Evolutionary conservation across 1,140 invertebrate species (phyloP).

Genomic region (Aphaenogaster floridana): DNA sequence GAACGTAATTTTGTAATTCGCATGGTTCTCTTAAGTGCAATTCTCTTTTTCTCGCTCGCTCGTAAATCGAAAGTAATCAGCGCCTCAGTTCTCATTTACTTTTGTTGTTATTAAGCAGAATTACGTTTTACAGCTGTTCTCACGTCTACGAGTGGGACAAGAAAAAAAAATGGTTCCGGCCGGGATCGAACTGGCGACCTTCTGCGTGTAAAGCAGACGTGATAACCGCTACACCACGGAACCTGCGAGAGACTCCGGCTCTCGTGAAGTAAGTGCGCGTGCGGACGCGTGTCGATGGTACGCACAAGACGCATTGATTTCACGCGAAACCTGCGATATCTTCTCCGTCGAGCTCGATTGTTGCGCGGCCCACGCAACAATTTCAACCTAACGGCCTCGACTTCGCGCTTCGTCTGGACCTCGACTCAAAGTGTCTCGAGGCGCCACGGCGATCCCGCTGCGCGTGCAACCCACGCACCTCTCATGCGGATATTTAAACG

Average conservation of each 20-base stretch:
- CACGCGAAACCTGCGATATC: conserved; percentile 1
- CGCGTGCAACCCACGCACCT: conserved; percentile 36
- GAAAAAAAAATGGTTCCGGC: conserved; percentile 89
- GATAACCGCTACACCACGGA: conserved; percentile 80
- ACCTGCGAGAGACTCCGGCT: conserved; percentile 25
- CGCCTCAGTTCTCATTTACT: neutral
- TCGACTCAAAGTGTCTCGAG: conserved; percentile 29
- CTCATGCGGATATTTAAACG: neutral
- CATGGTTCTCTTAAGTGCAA: neutral
- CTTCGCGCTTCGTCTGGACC: neutral
- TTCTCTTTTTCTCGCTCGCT: neutral
- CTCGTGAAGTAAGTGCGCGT: neutral
- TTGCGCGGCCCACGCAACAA: conserved; percentile 20
- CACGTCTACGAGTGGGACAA: neutral
- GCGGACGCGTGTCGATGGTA: neutral
- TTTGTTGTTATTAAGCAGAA: neutral
- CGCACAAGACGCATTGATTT: neutral
- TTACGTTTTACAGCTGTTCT: neutral
- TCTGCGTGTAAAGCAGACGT: conserved; percentile 90
- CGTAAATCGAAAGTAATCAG: neutral
- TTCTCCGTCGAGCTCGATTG: conserved; percentile 16
- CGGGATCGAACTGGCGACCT: conserved; percentile 93
- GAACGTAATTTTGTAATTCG: neutral
- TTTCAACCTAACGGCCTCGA: conserved; percentile 43
- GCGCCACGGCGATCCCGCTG: conserved; percentile 57